Conservation (phyloP, 2,113 vertebrate species). For the Pedetes capensis region DNA sequence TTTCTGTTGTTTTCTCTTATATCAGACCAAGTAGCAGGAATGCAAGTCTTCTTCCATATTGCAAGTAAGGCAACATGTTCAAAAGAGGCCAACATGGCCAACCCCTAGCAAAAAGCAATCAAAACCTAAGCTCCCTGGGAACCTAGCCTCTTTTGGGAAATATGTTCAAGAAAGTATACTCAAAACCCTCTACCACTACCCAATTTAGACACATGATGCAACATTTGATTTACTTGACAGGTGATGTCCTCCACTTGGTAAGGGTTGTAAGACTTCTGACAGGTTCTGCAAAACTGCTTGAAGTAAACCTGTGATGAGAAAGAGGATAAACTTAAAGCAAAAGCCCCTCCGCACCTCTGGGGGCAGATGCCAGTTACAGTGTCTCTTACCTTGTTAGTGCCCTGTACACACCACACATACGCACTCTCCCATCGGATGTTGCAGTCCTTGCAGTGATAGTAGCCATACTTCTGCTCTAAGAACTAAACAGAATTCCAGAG, state of each 20-base stretch:
- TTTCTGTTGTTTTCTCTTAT: not conserved
- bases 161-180: not conserved
- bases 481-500: slow-evolving; percentile 83
- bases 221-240: slow-evolving; percentile 88
- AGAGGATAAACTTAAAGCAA: not conserved
- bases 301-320: slow-evolving; percentile 91
- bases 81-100: not conserved
- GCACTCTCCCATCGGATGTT: slow-evolving; percentile 98
- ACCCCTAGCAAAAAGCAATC: not conserved
- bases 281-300: slow-evolving; percentile 96
- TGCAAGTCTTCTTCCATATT: not conserved
- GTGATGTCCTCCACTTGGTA: slow-evolving; percentile 97
- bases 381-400: slow-evolving; percentile 92
- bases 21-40: not conserved
- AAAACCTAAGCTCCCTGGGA: not conserved
- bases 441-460: slow-evolving; percentile 96
- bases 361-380: fast-evolving
- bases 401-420: slow-evolving; percentile 98
- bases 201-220: not conserved
- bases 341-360: not conserved
- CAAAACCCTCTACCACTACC: not conserved
- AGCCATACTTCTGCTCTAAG: slow-evolving; percentile 98
- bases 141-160: not conserved
- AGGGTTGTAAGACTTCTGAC: slow-evolving; percentile 96
- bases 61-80: not conserved